Evolutionary conservation across 1,140 invertebrate genomes (phyloP), one percentile per base, ranked within the genome.

Genomic region (Acromyrmex echinatior): DNA sequence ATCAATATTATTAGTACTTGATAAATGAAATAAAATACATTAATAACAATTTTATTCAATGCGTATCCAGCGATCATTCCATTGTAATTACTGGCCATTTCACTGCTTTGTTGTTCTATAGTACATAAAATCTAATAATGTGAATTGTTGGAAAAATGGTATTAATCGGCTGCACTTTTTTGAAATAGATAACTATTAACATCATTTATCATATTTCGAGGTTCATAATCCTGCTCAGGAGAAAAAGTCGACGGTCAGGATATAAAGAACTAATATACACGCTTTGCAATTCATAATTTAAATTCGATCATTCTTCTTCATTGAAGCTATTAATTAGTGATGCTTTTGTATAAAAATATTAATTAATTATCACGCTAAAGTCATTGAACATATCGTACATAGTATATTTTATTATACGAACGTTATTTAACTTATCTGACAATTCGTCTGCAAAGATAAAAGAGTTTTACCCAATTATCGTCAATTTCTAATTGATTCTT

Each of bases 21-120:
- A 74, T 84, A 76, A 84, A 74, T 74, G 68, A 84, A 84, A 84
- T 84, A 76, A 84, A 84, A 84, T 84, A 62, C 25, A 31, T 71
- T 74, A 39, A 74, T 49, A 62, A 39, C 31, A 51, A 56, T 28
- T 62, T 60, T 49, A 84, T 84, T 74, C 70, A 56, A 84, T 62
- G 39, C 80, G 9, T 28, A 5, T 21, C 7, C 35, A 58, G n/a
- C 18, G 28, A 18, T 51, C 53, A 18, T 62, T 73, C 10, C 14
- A n/a, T n/a, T 25, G 39, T 74, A 84, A 84, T 84, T 76, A 76
- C 45, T 25, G 39, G 18, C 10, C 51, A 12, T 71, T 60, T 12
- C 35, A 31, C n/a, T 28, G 7, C 28, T 14, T 56, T 31, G n/a
- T 39, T 45, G 49, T 14, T 51, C 10, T 74, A 62, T n/a, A 58